Conservation (phyloP, 1,140 invertebrate genomes). For the Drosophila leontia region DNA sequence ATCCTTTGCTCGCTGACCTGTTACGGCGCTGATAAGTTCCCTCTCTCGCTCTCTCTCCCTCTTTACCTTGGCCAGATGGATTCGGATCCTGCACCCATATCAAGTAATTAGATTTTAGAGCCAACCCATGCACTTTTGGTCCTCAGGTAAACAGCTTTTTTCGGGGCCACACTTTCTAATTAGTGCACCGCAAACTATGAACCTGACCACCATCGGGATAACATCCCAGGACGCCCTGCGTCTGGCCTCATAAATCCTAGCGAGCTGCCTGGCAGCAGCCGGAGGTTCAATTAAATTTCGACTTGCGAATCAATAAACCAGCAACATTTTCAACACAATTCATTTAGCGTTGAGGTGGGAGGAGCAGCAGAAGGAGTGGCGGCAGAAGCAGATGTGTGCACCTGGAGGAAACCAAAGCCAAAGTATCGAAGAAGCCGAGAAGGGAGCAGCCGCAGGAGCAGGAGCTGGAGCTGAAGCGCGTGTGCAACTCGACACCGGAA, state of each 20-base stretch:
- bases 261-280: conserved; percentile 16
- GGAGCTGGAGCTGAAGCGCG: conserved; percentile 25
- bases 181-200: conserved; percentile 70
- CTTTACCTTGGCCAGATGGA: not conserved
- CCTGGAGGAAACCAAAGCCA: conserved; percentile 49
- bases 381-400: conserved; percentile 54
- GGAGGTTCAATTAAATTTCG: conserved; percentile 77
- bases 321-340: conserved; percentile 79
- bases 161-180: conserved; percentile 58
- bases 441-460: conserved; percentile 11
- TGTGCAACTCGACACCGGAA: conserved; percentile 81
- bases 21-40: conserved; percentile 54
- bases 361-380: not conserved
- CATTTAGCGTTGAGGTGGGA: conserved; percentile 31
- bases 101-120: conserved; percentile 76
- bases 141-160: conserved; percentile 57
- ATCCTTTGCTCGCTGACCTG: conserved; percentile 56
- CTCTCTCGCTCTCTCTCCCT: not conserved
- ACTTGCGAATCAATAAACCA: conserved; percentile 82
- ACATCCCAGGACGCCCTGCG: conserved; percentile 5
- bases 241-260: conserved; percentile 58
- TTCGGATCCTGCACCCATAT: conserved; percentile 17
- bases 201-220: conserved; percentile 51
- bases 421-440: conserved; percentile 20
- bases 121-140: conserved; percentile 54